Conservation (phyloP, 1,140 invertebrate species). For the Antheraea pernyi region DNA sequence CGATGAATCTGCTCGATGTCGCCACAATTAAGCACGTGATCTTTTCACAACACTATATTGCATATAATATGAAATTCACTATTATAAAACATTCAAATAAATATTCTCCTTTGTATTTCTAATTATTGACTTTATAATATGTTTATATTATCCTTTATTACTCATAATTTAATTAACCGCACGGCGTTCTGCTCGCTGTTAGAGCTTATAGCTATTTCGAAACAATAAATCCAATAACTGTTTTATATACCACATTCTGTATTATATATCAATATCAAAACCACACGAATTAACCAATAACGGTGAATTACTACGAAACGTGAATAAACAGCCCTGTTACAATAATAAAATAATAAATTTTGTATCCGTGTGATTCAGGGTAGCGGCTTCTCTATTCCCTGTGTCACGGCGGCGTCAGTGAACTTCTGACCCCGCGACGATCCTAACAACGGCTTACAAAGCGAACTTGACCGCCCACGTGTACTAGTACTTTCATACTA, state of each 20-base stretch:
- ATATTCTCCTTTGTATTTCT: background rate
- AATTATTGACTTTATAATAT: background rate
- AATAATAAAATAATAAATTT: slow-evolving; percentile 49
- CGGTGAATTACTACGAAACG: slow-evolving; percentile 49
- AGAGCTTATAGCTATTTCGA: slow-evolving; percentile 16
- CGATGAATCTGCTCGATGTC: background rate
- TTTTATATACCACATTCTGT: slow-evolving; percentile 22
- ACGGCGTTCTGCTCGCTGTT: slow-evolving; percentile 13
- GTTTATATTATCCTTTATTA: slow-evolving; percentile 1
- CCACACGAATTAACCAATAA: slow-evolving; percentile 26
- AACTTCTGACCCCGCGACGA: slow-evolving; percentile 55
- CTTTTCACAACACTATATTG: slow-evolving; percentile 9
- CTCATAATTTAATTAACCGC: background rate
- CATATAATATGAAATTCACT: background rate
- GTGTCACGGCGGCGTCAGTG: slow-evolving; percentile 45
- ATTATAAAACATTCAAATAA: too few relatives aligned
- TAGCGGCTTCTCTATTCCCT: slow-evolving; percentile 50
- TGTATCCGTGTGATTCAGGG: slow-evolving; percentile 52
- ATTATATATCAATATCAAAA: slow-evolving; percentile 23
- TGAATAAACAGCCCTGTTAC: slow-evolving; percentile 49
- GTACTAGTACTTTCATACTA: slow-evolving; percentile 36
- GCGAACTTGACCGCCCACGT: slow-evolving; percentile 67
- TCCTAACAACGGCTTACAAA: slow-evolving; percentile 51
- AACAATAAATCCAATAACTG: slow-evolving; percentile 13
- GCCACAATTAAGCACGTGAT: slow-evolving; percentile 5